Evolutionary conservation across 2,113 vertebrate species (phyloP).

Genomic region (Stegastes partitus): DNA sequence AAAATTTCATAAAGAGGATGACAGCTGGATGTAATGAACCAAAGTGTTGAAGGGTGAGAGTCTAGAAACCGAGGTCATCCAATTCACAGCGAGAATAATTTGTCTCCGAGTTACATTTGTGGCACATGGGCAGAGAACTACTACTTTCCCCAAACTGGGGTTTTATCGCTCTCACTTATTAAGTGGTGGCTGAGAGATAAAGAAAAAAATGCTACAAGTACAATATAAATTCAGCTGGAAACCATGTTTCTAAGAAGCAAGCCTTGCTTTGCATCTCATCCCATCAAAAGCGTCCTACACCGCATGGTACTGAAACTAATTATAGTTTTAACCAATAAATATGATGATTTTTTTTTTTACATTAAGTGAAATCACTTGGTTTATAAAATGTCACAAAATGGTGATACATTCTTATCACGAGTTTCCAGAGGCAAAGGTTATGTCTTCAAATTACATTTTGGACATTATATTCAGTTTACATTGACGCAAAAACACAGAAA

Average conservation of each 20-base stretch:
- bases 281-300: too few species aligned
- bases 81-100: conserved; percentile 48
- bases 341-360: too few species aligned
- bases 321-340: too few species aligned
- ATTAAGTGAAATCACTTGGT: too few species aligned
- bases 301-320: too few species aligned
- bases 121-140: conserved; percentile 10
- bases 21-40: conserved; percentile 52
- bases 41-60: conserved; percentile 21
- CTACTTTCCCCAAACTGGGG: neutral
- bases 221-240: conserved; percentile 5
- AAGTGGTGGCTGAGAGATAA: conserved; percentile 8
- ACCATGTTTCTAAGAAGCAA: neutral
- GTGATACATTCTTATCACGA: too few species aligned
- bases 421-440: too few species aligned
- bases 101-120: conserved; percentile 8
- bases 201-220: neutral
- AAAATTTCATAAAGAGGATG: conserved; percentile 36
- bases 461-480: too few species aligned
- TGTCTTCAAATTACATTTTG: neutral
- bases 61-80: conserved; percentile 41
- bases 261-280: neutral
- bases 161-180: conserved; percentile 17
- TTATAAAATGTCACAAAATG: neutral
- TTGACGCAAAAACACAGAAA: neutral